Percentiles rank a stretch among this genome's conserved stretches.
phyloP scores from a whole-genome alignment of 2,797 vertebrate genomes.

The Aulostomus chinensis region DNA sequence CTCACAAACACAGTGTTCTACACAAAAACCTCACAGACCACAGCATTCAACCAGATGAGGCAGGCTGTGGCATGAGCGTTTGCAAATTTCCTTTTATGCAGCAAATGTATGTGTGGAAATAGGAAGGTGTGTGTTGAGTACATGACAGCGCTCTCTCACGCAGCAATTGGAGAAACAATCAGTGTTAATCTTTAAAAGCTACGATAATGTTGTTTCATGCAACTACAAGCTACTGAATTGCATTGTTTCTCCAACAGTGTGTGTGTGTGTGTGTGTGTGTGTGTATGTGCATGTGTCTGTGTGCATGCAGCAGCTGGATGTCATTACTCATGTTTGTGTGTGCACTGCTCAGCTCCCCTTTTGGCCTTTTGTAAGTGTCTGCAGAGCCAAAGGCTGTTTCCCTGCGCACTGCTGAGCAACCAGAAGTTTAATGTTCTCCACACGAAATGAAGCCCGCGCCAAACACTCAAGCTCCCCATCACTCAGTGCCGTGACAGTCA shows the following conservation, averaged over 20 bases:
- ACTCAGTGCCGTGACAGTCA: conserved; percentile 26
- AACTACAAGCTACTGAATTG: conserved; percentile 21
- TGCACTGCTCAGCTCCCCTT: conserved; percentile 51
- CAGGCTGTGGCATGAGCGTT: conserved; percentile 5
- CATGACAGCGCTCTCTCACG: background rate
- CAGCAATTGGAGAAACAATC: background rate
- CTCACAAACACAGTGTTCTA: background rate
- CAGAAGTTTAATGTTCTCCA: conserved; percentile 57
- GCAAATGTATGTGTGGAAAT: background rate
- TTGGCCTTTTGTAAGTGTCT: conserved; percentile 61
- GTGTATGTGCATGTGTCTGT: conserved; percentile 3
- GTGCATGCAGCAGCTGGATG: conserved; percentile 64
- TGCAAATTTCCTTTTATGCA: conserved; percentile 5
- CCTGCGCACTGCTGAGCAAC: conserved; percentile 50
- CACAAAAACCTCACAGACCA: conserved; percentile 12
- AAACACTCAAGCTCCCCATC: conserved; percentile 44
- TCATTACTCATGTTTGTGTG: conserved; percentile 64
- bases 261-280: conserved; percentile 5
- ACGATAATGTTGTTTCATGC: conserved; percentile 14
- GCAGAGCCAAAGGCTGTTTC: conserved; percentile 52
- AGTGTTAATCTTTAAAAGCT: background rate
- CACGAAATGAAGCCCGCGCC: conserved; percentile 29
- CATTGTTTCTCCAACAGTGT: conserved; percentile 5
- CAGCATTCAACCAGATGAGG: conserved; percentile 7
- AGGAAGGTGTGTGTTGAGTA: background rate